Base-by-base conservation (phyloP, 2,888 invertebrate species). In the Frankliniella fusca region DNA sequence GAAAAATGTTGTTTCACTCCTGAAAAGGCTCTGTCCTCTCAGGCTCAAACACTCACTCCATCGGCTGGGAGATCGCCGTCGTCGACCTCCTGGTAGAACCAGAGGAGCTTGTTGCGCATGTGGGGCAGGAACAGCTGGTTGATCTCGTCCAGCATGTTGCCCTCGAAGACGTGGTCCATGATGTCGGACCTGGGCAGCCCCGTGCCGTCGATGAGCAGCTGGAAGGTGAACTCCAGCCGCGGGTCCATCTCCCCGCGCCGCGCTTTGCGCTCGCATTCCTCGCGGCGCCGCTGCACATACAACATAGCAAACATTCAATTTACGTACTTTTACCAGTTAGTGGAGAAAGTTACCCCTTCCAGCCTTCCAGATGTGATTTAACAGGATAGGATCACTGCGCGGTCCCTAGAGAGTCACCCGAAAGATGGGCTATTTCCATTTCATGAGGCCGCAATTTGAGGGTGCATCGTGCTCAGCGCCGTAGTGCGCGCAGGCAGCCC, bases 171-270 rank as follows among this genome's bases (percentile, higher is more conserved):
- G 87, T 95, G 94, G 88, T 96, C 95, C 95, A 96, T 96, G 84
- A 96, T 93, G 86, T 95, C 94, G 88, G 95, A 94, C 50, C 96
- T 89, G 0, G 94, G 92, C 81, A 96, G 89, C 23, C 93, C 93
- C 0, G 95, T 95, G 81, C 94, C 94, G 86, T 96, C 95, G 87
- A 95, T 94, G 85, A 96, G 90, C 81, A 96, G 91, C 87, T 96
- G 96, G 89, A 96, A 96, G 83, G 95, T 93, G 89, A 95, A 96
- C 90, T 96, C 96, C 91, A 96, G 89, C 84, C 96, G 91, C 86
- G 96, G 95, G 89, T 96, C 96, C 94, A 96, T 96, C 88, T 96
- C 96, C 89, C 96, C 96, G 83, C 96, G 91, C 83, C 96, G 91
- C 20, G 95, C 95, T 87, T 95, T 95, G 85, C 95, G 92, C 90